Base-by-base conservation (phyloP, 2,888 invertebrate genomes). In the Nemurella pictetii region DNA sequence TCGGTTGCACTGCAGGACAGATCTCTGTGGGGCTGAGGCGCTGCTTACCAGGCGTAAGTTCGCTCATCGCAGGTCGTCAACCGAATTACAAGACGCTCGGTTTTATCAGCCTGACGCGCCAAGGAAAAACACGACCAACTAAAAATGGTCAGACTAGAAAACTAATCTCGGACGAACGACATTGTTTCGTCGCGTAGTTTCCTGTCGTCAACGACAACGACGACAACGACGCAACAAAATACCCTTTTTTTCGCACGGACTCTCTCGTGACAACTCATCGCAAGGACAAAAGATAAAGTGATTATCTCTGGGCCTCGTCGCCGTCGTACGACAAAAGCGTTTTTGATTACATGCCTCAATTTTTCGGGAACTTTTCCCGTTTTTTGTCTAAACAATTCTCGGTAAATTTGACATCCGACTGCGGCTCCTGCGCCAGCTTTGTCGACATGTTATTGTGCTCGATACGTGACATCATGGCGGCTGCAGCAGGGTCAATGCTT, bases 401-500 rank as follows among this genome's bases (percentile, higher is more conserved):
- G n/a, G 55, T 55, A 82, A 30, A 82, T 36, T 82, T 78, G 75
- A 27, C 28, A 55, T 82, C 55, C 25, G 55, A 82, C 27, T 82
- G 55, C 28, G 82, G 72, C 55, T 72, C n/a, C 29, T 72, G 82
- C 28, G 15, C 35, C n/a, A 30, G 78, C n/a, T 26, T 82, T 82
- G 28, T 82, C n/a, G 80, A 36, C 80, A 30, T 78, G 80, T 28
- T 75, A 75, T 27, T 28, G 27, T 75, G 75, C 26, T 75, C 30
- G 72, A 80, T 29, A 81, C 72, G n/a, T 82, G 82, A 82, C 82
- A 82, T 55, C 72, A 72, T 26, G 27, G 82, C 82, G 28, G 28
- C 55, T 30, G n/a, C 28, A 28, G 26, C 29, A 27, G 78, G 82
- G 82, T 82, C 82, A 82, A 82, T 82, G 82, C 36, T 55, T 82